A percentile compares a stretch with the other conserved stretches of the same genome.
These are phyloP conservation scores for Euplexia lucipara DNA, from an alignment of 2,888 invertebrate genomes.

Conservation along the genomic window DNA sequence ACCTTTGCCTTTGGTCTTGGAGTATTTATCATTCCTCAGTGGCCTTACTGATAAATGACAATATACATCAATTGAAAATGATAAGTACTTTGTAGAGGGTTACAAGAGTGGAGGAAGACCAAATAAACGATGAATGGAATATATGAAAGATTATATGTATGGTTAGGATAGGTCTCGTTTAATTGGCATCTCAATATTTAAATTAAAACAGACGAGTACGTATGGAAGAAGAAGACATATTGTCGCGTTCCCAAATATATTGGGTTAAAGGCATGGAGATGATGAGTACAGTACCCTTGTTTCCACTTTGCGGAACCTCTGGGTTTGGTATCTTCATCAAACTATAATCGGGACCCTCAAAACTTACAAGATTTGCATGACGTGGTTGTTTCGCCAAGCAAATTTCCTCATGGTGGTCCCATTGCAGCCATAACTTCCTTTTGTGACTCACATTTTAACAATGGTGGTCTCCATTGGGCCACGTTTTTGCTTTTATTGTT, in stretches of 20 bases:
- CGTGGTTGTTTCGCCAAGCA: conserved; percentile 41
- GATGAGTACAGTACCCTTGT: neutral
- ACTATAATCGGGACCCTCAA: neutral
- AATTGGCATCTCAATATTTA: no score
- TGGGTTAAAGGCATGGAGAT: no score
- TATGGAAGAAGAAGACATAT: no score
- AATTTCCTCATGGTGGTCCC: conserved; percentile 42
- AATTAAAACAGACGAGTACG: no score
- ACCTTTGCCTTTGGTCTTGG: conserved; percentile 17
- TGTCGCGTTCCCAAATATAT: no score
- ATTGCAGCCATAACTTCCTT: conserved; percentile 45
- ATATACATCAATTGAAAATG: neutral
- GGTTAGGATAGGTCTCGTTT: no score
- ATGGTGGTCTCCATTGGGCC: conserved; percentile 46
- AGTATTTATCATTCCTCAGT: neutral
- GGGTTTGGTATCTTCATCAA: neutral
- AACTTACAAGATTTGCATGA: conserved; percentile 22
- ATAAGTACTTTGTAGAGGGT: no score
- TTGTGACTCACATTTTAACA: conserved; percentile 60
- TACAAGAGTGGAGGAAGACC: no score
- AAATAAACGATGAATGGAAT: no score
- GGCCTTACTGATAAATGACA: neutral
- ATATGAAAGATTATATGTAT: no score
- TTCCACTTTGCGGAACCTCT: neutral
- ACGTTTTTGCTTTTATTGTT: conserved; percentile 51